Conservation (phyloP, 2,797 vertebrate species). For the Macropus fuliginosus region DNA sequence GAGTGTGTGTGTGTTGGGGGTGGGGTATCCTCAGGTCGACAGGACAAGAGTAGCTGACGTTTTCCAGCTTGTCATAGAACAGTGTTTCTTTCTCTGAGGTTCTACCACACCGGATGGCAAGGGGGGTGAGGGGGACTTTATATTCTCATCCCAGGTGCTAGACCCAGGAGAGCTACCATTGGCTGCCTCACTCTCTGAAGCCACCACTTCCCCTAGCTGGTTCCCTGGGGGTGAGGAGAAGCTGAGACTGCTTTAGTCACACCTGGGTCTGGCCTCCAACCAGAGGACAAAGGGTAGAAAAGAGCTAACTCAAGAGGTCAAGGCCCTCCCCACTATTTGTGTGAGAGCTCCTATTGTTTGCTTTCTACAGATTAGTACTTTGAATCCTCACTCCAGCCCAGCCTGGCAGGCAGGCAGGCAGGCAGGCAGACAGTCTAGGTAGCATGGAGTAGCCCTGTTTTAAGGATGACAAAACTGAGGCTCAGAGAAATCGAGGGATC, state of each 20-base stretch:
- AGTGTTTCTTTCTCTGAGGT: constrained; percentile 48
- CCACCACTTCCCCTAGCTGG: constrained; percentile 71
- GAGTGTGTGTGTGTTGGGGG: neutral
- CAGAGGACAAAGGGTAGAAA: constrained; percentile 66
- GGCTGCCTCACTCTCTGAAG: constrained; percentile 24
- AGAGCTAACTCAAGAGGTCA: constrained; percentile 24
- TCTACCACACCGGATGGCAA: constrained; percentile 47
- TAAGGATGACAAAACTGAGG: neutral
- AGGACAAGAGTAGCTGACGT: constrained; percentile 47
- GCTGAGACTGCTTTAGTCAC: constrained; percentile 46
- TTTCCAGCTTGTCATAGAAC: constrained; percentile 54
- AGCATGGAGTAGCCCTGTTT: neutral
- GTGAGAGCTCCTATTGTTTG: neutral
- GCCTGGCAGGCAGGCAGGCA: neutral
- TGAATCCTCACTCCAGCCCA: neutral
- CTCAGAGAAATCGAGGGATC: neutral
- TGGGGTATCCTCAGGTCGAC: constrained; percentile 1
- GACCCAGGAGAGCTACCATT: constrained; percentile 55
- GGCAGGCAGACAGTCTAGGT: neutral
- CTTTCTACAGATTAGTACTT: neutral
- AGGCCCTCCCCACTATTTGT: neutral
- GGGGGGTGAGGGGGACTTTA: constrained; percentile 15
- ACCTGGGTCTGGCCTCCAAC: constrained; percentile 74
- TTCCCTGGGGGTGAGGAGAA: constrained; percentile 53
- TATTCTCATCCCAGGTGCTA: neutral